Conservation (phyloP, 2,113 vertebrate genomes). For the Paraplagusia blochii region DNA sequence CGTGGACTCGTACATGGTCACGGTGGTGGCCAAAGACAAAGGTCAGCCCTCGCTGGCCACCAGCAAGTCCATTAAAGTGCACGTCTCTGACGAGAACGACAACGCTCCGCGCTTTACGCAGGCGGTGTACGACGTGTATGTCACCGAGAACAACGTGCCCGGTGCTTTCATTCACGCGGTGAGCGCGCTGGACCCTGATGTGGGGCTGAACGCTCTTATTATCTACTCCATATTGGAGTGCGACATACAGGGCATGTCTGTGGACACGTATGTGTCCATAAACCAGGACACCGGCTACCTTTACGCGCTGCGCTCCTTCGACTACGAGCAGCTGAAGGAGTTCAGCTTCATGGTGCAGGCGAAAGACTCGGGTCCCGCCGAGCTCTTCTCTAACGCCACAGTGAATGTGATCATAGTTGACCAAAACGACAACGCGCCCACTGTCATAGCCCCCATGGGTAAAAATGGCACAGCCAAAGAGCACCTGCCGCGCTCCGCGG, state of each 20-base stretch:
- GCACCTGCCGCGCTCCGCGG: conserved; percentile 88
- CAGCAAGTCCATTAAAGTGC: conserved; percentile 92
- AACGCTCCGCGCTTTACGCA: conserved; percentile 93
- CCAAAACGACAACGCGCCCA: conserved; percentile 93
- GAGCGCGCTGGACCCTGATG: conserved; percentile 88
- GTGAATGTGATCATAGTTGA: conserved; percentile 91
- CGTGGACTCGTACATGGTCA: conserved; percentile 88
- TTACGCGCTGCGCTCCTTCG: conserved; percentile 95
- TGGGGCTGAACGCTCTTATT: conserved; percentile 89
- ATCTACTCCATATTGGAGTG: conserved; percentile 95
- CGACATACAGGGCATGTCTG: conserved; percentile 95
- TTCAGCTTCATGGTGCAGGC: conserved; percentile 93
- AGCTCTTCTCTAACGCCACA: conserved; percentile 86
- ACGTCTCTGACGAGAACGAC: conserved; percentile 94
- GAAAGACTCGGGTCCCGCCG: conserved; percentile 83
- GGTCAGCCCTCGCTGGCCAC: conserved; percentile 87
- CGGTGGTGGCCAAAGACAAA: conserved; percentile 88
- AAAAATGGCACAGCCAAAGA: conserved; percentile 87
- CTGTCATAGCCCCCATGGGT: conserved; percentile 75
- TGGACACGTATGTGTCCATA: conserved; percentile 95
- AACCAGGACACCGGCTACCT: conserved; percentile 96
- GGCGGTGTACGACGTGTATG: conserved; percentile 89
- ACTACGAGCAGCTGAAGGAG: conserved; percentile 95
- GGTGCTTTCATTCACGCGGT: conserved; percentile 96
- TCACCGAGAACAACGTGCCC: conserved; percentile 95